These are phyloP conservation scores for Andrena flavipes DNA, from an alignment of 2,888 invertebrate genomes.

Conservation along the genomic window DNA sequence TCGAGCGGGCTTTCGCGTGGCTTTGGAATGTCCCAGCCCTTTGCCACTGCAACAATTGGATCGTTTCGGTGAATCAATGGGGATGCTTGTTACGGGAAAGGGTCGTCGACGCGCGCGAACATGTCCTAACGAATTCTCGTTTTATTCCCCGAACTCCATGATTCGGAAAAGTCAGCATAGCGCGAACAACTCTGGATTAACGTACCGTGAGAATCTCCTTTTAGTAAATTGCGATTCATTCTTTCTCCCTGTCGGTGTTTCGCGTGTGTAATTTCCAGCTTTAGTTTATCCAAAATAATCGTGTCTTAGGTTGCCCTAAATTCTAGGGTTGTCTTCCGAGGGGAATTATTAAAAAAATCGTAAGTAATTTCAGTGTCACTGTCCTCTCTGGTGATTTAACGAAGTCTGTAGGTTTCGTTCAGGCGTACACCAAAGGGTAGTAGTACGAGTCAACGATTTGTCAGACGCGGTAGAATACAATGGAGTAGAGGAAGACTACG, in stretches of 20 bases:
- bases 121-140: conserved; percentile 53
- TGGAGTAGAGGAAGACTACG: not conserved
- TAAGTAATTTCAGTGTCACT: no score
- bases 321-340: not conserved
- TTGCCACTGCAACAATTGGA: conserved; percentile 38
- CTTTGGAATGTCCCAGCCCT: not conserved
- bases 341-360: no score
- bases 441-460: no score
- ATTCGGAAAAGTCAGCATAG: conserved; percentile 51
- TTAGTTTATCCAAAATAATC: not conserved
- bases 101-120: not conserved
- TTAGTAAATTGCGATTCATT: conserved; percentile 43
- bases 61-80: conserved; percentile 34
- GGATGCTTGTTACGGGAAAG: not conserved
- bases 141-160: conserved; percentile 44
- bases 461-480: no score
- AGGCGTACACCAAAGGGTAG: no score
- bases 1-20: not conserved
- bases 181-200: conserved; percentile 31
- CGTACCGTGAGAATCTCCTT: conserved; percentile 11
- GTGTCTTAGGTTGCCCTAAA: not conserved
- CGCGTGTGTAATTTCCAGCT: not conserved
- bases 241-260: not conserved
- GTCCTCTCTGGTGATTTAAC: no score
- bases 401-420: no score